Conservation (phyloP, 2,888 invertebrate genomes). For the Agonum fuliginosum region DNA sequence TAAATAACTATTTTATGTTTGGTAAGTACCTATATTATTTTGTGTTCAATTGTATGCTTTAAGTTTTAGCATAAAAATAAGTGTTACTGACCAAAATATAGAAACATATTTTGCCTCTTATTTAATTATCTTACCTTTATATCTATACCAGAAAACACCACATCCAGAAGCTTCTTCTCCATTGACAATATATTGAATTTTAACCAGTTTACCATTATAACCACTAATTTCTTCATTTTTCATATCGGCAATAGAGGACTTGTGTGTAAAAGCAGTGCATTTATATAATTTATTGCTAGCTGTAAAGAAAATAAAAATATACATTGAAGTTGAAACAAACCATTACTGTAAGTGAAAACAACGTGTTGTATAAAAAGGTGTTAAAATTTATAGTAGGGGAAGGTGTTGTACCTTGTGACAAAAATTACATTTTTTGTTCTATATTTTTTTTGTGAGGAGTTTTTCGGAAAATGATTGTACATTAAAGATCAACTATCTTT, state of each 20-base stretch:
- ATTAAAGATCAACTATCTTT: too few relatives aligned
- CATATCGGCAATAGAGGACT: conserved; percentile 8
- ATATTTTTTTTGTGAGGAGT: too few relatives aligned
- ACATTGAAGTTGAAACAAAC: background rate
- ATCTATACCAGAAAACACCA: conserved; percentile 70
- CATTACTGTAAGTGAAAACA: background rate
- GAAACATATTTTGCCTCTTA: conserved; percentile 16
- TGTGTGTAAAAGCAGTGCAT: conserved; percentile 35
- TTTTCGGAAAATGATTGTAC: too few relatives aligned
- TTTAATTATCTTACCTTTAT: conserved; percentile 64
- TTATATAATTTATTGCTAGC: conserved; percentile 3
- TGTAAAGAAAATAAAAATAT: background rate
- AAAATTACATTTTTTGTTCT: too few relatives aligned
- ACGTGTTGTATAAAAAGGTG: background rate
- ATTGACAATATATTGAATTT: conserved; percentile 66
- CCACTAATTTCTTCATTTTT: conserved; percentile 37
- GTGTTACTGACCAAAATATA: too few relatives aligned
- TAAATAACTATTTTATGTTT: too few relatives aligned
- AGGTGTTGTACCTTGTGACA: too few relatives aligned
- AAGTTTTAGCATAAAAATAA: too few relatives aligned
- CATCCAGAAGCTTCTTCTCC: conserved; percentile 70
- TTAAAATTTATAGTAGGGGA: too few relatives aligned
- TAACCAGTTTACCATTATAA: conserved; percentile 32
- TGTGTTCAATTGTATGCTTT: too few relatives aligned
- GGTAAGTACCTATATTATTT: too few relatives aligned